Evolutionary conservation across 1,140 invertebrate species (phyloP).

Genomic region (Odontomachus brunneus): DNA sequence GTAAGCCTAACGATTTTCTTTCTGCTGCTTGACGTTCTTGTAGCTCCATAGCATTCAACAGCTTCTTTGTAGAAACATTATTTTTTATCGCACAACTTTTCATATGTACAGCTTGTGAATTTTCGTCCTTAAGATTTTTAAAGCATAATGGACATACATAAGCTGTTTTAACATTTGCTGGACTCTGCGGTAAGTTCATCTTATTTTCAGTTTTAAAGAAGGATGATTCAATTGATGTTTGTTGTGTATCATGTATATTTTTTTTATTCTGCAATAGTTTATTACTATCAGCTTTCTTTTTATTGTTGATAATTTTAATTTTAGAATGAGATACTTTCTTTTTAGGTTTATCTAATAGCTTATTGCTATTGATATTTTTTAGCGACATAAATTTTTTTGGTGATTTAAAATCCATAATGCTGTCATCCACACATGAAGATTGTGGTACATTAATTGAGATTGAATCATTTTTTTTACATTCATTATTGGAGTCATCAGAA

Average conservation of each 20-base stretch:
- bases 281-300: constrained; percentile 34
- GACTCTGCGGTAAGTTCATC: neutral
- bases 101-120: constrained; percentile 78
- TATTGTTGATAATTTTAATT: constrained; percentile 50
- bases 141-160: constrained; percentile 84
- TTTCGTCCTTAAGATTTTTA: constrained; percentile 79
- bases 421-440: constrained; percentile 65
- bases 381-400: constrained; percentile 70
- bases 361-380: constrained; percentile 49
- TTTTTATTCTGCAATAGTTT: constrained; percentile 55
- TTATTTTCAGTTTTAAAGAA: constrained; percentile 77
- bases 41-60: constrained; percentile 83
- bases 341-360: neutral
- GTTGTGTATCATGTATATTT: constrained; percentile 38
- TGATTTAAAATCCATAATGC: constrained; percentile 80
- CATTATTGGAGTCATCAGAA: constrained; percentile 11
- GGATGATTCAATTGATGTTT: constrained; percentile 77
- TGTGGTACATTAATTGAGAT: neutral
- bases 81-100: constrained; percentile 85
- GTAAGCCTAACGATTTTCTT: constrained; percentile 83
- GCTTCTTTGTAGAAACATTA: constrained; percentile 82
- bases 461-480: neutral
- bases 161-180: constrained; percentile 62
- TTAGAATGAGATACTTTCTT: constrained; percentile 27
- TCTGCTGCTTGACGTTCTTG: constrained; percentile 84